Evolutionary conservation across 1,140 invertebrate genomes (phyloP).

Genomic region (Bombyx mori): DNA sequence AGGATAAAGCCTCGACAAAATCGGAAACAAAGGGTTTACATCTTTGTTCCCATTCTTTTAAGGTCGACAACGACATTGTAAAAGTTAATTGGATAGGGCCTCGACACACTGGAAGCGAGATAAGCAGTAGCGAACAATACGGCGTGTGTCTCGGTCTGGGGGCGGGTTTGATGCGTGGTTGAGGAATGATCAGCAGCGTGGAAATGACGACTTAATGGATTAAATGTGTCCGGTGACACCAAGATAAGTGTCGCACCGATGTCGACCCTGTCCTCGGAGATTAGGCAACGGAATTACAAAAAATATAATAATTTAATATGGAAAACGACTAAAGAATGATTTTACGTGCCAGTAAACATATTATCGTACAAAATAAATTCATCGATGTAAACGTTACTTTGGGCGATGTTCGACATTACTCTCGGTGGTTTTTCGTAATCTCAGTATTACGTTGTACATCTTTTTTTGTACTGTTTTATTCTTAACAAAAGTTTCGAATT

Average conservation of each 20-base stretch:
- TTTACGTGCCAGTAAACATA: constrained; percentile 44
- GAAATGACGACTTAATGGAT: constrained; percentile 71
- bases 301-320: constrained; percentile 59
- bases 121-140: constrained; percentile 63
- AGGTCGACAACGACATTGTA: constrained; percentile 28
- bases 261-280: constrained; percentile 56
- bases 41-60: constrained; percentile 30
- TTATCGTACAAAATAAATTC: constrained; percentile 22
- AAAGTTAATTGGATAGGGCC: constrained; percentile 32
- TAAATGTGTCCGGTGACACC: constrained; percentile 64
- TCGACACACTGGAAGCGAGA: constrained; percentile 35
- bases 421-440: not conserved
- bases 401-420: constrained; percentile 14
- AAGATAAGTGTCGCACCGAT: constrained; percentile 63
- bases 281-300: constrained; percentile 63
- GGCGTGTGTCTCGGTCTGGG: constrained; percentile 33
- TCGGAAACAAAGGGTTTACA: constrained; percentile 15
- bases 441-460: too few relatives aligned
- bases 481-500: too few relatives aligned
- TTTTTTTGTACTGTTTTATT: too few relatives aligned
- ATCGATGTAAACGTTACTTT: constrained; percentile 13
- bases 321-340: constrained; percentile 48
- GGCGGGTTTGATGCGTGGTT: constrained; percentile 59
- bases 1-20: constrained; percentile 26
- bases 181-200: constrained; percentile 64